A percentile compares a stretch with the other conserved stretches of the same genome.
These are phyloP conservation scores for Chaenodraco wilsoni DNA, from an alignment of 2,797 vertebrate genomes.

Conservation along the genomic window DNA sequence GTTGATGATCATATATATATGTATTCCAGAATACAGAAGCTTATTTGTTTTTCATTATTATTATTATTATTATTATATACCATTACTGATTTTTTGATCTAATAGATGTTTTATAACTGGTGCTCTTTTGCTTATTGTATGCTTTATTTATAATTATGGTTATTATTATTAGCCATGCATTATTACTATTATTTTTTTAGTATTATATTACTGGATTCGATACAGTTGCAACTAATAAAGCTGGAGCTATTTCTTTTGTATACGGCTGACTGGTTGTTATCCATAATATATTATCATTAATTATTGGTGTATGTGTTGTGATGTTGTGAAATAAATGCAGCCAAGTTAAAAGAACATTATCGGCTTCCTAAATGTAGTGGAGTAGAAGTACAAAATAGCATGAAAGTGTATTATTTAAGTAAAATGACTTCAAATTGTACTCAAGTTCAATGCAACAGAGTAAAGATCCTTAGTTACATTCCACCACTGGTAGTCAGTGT, in stretches of 20 bases:
- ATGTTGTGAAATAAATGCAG: background rate
- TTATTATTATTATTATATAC: too few relatives aligned
- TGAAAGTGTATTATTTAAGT: background rate
- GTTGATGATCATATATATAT: too few relatives aligned
- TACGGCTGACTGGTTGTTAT: background rate
- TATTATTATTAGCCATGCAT: too few relatives aligned
- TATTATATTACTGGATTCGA: background rate
- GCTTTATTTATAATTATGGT: too few relatives aligned
- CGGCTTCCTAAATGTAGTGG: too few relatives aligned
- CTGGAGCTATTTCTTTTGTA: background rate
- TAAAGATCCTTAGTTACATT: background rate
- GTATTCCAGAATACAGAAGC: too few relatives aligned
- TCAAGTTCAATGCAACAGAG: background rate
- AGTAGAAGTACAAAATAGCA: background rate
- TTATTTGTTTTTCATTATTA: too few relatives aligned
- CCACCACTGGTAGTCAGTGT: background rate
- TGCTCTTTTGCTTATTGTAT: too few relatives aligned
- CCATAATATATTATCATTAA: background rate
- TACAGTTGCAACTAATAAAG: background rate
- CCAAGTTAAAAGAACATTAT: too few relatives aligned
- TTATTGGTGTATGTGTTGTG: background rate
- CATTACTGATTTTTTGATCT: too few relatives aligned
- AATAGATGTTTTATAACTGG: too few relatives aligned
- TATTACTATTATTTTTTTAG: too few relatives aligned
- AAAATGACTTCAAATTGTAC: background rate